These are phyloP conservation scores for Selenia dentaria DNA, from an alignment of 2,888 invertebrate genomes.

Conservation along the genomic window DNA sequence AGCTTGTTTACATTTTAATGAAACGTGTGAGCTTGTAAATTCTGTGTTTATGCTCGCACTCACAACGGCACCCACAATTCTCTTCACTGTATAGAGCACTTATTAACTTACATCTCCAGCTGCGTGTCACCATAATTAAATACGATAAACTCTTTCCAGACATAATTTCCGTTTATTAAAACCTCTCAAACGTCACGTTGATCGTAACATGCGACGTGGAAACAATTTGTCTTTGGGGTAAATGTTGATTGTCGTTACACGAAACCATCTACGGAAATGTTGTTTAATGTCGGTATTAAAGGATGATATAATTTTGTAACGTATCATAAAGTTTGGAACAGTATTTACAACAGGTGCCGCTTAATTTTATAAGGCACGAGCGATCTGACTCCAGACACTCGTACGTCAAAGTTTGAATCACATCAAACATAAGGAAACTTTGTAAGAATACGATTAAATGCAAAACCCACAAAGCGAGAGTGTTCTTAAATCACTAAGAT, in stretches of 20 bases:
- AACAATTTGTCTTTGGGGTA: conserved; percentile 38
- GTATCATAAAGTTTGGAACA: conserved; percentile 10
- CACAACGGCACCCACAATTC: conserved; percentile 42
- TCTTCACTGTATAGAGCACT: conserved; percentile 37
- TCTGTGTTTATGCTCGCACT: conserved; percentile 55
- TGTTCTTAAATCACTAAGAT: conserved; percentile 77
- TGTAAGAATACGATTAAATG: conserved; percentile 28
- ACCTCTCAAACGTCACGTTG: conserved; percentile 20
- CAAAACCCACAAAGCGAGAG: conserved; percentile 55
- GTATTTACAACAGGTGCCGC: conserved; percentile 13
- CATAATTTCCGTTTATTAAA: conserved; percentile 24
- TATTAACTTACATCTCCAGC: conserved; percentile 42
- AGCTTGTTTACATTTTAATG: conserved; percentile 75
- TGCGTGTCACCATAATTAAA: conserved; percentile 45
- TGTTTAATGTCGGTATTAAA: conserved; percentile 15
- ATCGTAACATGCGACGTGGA: conserved; percentile 21
- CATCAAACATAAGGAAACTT: conserved; percentile 25
- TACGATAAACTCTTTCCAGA: conserved; percentile 32
- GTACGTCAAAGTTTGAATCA: conserved; percentile 18
- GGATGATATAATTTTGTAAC: conserved; percentile 4
- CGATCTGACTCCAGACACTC: conserved; percentile 11
- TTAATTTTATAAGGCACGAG: conserved; percentile 4
- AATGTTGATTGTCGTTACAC: conserved; percentile 35
- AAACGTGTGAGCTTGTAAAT: conserved; percentile 60
- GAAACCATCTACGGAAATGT: conserved; percentile 32